These are phyloP conservation scores for Corythoichthys haematopterus DNA, from an alignment of 2,113 vertebrate species.

Conservation along the genomic window DNA sequence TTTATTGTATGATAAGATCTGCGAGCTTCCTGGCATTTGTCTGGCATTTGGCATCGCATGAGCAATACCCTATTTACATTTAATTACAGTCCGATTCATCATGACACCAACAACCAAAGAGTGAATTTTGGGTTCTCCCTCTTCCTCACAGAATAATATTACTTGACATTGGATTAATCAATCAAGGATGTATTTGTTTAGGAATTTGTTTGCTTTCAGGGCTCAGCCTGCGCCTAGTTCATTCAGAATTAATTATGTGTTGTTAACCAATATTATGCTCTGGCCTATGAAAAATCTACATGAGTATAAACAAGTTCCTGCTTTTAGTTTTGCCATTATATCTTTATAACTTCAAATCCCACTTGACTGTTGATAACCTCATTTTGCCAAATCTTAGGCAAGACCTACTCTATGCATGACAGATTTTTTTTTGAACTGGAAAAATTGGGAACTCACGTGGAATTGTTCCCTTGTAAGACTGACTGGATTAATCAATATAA, in stretches of 20 bases:
- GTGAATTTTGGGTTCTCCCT: background rate
- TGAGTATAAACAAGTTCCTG: conserved; percentile 18
- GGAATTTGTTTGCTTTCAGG: conserved; percentile 31
- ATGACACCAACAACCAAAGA: conserved; percentile 7
- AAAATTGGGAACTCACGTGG: conserved; percentile 43
- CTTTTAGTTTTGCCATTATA: background rate
- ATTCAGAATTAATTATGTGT: conserved; percentile 29
- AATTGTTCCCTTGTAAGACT: conserved; percentile 46
- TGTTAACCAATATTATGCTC: conserved; percentile 14
- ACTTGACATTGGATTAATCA: background rate
- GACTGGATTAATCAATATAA: conserved; percentile 56
- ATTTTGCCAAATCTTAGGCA: conserved; percentile 25
- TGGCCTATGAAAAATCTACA: conserved; percentile 18
- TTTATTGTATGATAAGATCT: background rate
- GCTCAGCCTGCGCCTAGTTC: conserved; percentile 23
- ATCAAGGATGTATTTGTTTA: conserved; percentile 16
- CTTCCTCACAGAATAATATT: background rate
- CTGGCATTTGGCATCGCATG: background rate
- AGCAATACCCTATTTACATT: conserved; percentile 14
- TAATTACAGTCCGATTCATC: conserved; percentile 16
- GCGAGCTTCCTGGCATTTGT: background rate
- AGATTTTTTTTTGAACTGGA: conserved; percentile 54
- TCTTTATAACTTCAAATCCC: conserved; percentile 13
- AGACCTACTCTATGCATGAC: conserved; percentile 15
- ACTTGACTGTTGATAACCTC: conserved; percentile 32